Conservation (phyloP, 2,113 vertebrate species). For the Passer montanus region DNA sequence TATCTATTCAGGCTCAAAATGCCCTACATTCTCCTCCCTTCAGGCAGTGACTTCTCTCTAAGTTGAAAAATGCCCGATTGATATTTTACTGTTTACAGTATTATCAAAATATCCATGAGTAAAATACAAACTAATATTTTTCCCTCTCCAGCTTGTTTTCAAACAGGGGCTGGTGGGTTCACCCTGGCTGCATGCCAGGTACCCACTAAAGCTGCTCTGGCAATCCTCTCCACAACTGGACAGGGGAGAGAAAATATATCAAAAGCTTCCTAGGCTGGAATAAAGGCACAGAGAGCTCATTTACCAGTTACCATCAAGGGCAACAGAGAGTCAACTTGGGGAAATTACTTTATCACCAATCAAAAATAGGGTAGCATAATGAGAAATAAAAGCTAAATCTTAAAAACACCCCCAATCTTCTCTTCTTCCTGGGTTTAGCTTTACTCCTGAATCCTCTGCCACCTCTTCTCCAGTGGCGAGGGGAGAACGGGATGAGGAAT, state of each 20-base stretch:
- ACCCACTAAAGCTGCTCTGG: not conserved
- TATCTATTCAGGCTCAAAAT: slow-evolving; percentile 1
- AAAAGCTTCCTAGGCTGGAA: not conserved
- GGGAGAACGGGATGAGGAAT: not conserved
- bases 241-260: not conserved
- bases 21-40: not conserved
- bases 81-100: not conserved
- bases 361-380: not conserved
- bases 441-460: not conserved
- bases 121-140: not conserved
- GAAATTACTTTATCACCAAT: not conserved
- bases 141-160: not conserved
- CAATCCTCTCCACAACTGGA: not conserved
- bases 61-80: not conserved
- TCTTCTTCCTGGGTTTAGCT: not conserved
- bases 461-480: not conserved
- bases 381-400: not conserved
- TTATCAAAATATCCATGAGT: not conserved
- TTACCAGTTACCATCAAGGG: not conserved
- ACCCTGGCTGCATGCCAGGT: not conserved
- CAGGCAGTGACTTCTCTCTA: not conserved
- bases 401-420: not conserved
- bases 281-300: not conserved
- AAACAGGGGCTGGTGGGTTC: not conserved
- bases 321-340: not conserved